phyloP scores from a whole-genome alignment of 2,888 invertebrate genomes.

The Brachynemurus nebulosus region DNA sequence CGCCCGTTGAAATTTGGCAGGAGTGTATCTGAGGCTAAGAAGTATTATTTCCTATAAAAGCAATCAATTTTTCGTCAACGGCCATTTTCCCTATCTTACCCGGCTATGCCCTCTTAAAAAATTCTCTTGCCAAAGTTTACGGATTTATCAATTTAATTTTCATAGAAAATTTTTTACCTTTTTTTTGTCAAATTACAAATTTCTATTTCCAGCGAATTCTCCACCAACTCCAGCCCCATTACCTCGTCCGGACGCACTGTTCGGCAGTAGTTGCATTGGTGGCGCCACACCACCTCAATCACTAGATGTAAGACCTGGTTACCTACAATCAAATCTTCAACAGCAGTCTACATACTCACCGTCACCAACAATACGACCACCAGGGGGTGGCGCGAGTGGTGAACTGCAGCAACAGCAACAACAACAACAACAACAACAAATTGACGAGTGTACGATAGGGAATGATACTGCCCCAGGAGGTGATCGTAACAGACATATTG shows the following conservation, averaged over 20 bases:
- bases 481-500: conserved; percentile 5
- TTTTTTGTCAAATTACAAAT: too few relatives aligned
- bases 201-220: conserved; percentile 11
- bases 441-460: background rate
- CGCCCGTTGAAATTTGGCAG: too few relatives aligned
- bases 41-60: too few relatives aligned
- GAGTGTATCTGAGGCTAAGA: too few relatives aligned
- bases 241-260: conserved; percentile 29
- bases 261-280: conserved; percentile 18
- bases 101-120: too few relatives aligned
- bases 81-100: too few relatives aligned
- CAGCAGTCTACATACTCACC: conserved; percentile 1
- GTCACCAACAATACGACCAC: background rate
- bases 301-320: conserved; percentile 6
- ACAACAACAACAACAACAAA: background rate
- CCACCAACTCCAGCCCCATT: conserved; percentile 21
- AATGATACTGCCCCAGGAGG: conserved; percentile 2
- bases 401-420: background rate
- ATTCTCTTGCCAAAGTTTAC: too few relatives aligned
- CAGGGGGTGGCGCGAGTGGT: background rate
- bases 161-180: too few relatives aligned
- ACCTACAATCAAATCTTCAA: background rate
- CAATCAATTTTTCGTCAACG: too few relatives aligned
- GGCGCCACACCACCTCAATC: conserved; percentile 8
- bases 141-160: too few relatives aligned